Evolutionary conservation across 2,797 vertebrate genomes (phyloP).

Genomic region (Nothura maculosa): DNA sequence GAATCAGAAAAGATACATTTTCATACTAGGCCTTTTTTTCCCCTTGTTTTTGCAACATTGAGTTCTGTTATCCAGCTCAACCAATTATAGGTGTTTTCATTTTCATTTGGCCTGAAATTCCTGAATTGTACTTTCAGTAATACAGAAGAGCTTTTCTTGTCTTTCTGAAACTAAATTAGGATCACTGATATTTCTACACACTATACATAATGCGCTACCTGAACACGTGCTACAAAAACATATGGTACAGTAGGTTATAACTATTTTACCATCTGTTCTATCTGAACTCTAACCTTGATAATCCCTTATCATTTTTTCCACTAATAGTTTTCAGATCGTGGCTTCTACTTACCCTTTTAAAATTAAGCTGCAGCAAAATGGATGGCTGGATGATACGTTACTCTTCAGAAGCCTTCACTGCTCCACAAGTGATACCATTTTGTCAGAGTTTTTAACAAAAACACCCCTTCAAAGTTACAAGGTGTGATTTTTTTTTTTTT

Average conservation of each 20-base stretch:
- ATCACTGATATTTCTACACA: background rate
- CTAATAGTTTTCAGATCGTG: constrained; percentile 1
- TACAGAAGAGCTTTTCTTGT: background rate
- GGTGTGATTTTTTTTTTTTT: background rate
- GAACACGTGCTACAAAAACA: background rate
- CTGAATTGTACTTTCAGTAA: background rate
- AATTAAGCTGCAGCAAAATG: background rate
- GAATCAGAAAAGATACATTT: background rate
- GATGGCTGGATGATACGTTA: rapidly evolving
- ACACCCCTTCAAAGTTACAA: background rate
- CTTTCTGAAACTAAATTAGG: background rate
- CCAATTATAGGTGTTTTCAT: background rate
- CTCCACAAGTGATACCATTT: constrained; percentile 17
- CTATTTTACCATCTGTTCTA: constrained; percentile 47
- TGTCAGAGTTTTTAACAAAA: constrained; percentile 1
- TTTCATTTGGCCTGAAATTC: background rate
- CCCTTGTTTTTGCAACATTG: background rate
- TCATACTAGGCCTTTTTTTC: background rate
- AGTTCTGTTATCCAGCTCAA: background rate
- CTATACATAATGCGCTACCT: background rate
- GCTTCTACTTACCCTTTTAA: background rate
- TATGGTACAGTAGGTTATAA: constrained; percentile 1
- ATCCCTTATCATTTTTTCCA: background rate
- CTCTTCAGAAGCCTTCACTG: background rate
- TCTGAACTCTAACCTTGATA: constrained; percentile 21